Evolutionary conservation across 37 sponge, comb jelly and placozoan species (phyloP).

Genomic region (Sycon ciliatum): DNA sequence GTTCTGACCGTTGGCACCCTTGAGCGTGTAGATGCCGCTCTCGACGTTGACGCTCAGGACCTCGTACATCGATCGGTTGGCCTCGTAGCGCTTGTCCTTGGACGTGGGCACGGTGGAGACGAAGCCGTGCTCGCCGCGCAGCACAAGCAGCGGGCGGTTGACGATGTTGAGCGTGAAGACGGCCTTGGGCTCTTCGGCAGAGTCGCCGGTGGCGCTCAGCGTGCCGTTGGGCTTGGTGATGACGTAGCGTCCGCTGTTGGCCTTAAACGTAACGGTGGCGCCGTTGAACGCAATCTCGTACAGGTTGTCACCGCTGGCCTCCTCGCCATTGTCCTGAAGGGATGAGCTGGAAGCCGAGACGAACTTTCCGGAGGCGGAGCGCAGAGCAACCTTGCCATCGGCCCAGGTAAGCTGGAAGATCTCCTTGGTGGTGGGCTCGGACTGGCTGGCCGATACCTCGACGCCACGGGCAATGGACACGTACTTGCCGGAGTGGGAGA

Average conservation of each 20-base stretch:
- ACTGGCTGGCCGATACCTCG: slow-evolving; percentile 79
- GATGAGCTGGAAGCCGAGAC: slow-evolving; percentile 31
- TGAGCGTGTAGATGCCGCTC: slow-evolving; percentile 53
- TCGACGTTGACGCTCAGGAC: slow-evolving; percentile 46
- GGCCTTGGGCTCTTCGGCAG: slow-evolving; percentile 32
- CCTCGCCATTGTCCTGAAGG: slow-evolving; percentile 14
- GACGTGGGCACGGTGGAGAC: slow-evolving; percentile 65
- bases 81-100: slow-evolving; percentile 56
- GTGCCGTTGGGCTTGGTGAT: slow-evolving; percentile 60
- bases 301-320: slow-evolving; percentile 16
- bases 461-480: slow-evolving; percentile 52
- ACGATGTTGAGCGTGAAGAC: slow-evolving; percentile 73
- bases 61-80: slow-evolving; percentile 74
- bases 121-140: slow-evolving; percentile 71
- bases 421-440: slow-evolving; percentile 53
- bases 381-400: slow-evolving; percentile 73
- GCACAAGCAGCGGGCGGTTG: slow-evolving; percentile 75
- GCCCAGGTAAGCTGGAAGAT: slow-evolving; percentile 77
- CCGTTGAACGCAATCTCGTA: slow-evolving; percentile 73
- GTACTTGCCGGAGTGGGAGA: slow-evolving; percentile 22
- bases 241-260: slow-evolving; percentile 66
- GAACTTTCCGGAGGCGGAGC: slow-evolving; percentile 50
- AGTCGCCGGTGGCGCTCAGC: slow-evolving; percentile 50
- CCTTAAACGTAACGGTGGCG: slow-evolving; percentile 52
- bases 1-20: slow-evolving; percentile 53